Conservation (phyloP, 2,888 invertebrate genomes). For the Lasioglossum villosulum region DNA sequence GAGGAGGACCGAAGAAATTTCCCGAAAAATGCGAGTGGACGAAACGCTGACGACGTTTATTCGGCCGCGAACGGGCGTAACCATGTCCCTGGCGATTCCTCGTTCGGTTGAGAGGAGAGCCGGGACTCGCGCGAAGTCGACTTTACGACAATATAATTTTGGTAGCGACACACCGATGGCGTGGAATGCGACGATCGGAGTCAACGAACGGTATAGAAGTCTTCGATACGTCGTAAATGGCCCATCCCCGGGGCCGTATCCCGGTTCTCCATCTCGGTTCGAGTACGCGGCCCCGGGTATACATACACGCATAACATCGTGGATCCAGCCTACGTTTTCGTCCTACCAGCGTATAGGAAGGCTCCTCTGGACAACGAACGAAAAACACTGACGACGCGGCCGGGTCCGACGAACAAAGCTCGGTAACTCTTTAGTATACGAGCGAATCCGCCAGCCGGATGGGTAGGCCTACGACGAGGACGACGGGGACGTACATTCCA, state of each 20-base stretch:
- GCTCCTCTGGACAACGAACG: constrained; percentile 51
- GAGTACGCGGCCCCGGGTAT: constrained; percentile 23
- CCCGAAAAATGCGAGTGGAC: constrained; percentile 12
- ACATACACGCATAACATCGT: constrained; percentile 51
- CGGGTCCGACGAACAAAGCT: constrained; percentile 58
- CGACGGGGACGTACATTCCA: constrained; percentile 51
- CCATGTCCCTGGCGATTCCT: constrained; percentile 29
- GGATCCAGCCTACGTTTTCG: constrained; percentile 59
- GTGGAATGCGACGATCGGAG: constrained; percentile 73
- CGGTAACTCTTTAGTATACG: constrained; percentile 65
- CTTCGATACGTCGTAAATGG: constrained; percentile 74
- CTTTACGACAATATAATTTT: constrained; percentile 74
- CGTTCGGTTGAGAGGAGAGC: constrained; percentile 34
- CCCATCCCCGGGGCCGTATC: constrained; percentile 48
- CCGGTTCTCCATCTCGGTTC: constrained; percentile 49
- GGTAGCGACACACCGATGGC: constrained; percentile 68
- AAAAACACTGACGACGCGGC: constrained; percentile 53
- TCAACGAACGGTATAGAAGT: constrained; percentile 75
- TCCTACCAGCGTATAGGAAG: constrained; percentile 35
- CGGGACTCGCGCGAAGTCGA: constrained; percentile 55
- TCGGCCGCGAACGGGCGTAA: constrained; percentile 28
- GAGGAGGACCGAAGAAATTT: not conserved
- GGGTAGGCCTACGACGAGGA: constrained; percentile 47
- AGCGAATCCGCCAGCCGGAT: constrained; percentile 30
- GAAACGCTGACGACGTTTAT: constrained; percentile 25